Evolutionary conservation across 2,888 invertebrate genomes (phyloP).

Genomic region (Tetranychus piercei): DNA sequence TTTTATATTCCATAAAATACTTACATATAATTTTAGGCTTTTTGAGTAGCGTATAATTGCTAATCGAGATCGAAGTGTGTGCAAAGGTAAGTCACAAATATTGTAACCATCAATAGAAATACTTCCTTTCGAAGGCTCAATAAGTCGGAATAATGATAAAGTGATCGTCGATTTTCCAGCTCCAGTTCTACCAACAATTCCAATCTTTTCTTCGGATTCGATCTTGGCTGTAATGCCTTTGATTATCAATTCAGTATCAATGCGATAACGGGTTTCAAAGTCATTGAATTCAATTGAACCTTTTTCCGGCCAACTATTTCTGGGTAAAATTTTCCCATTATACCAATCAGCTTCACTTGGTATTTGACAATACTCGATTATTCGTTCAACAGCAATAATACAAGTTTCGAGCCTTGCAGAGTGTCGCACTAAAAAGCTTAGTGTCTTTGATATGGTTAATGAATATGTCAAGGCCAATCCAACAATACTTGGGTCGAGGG

Average conservation of each 20-base stretch:
- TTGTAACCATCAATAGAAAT: constrained; percentile 18
- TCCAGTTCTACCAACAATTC: constrained; percentile 11
- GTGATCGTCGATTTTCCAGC: constrained; percentile 43
- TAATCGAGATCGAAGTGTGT: constrained; percentile 31
- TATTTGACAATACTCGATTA: constrained; percentile 38
- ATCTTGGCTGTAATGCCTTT: constrained; percentile 14
- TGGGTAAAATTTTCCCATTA: constrained; percentile 35
- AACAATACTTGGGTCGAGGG: constrained; percentile 48
- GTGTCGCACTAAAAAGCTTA: constrained; percentile 40
- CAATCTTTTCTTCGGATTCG: constrained; percentile 23
- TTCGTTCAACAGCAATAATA: constrained; percentile 40
- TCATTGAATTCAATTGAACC: constrained; percentile 62
- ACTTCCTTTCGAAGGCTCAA: constrained; percentile 14
- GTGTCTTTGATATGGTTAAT: constrained; percentile 41
- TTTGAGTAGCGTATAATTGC: constrained; percentile 35
- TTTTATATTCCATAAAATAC: background rate
- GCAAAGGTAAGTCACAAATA: constrained; percentile 31
- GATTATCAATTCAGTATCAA: constrained; percentile 43
- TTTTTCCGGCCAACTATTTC: constrained; percentile 56
- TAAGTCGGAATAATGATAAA: constrained; percentile 16
- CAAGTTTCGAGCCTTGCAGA: constrained; percentile 40
- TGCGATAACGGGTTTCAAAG: constrained; percentile 64
- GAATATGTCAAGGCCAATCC: constrained; percentile 39
- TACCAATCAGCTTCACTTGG: constrained; percentile 31
- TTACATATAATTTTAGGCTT: constrained; percentile 33